These are phyloP conservation scores for Bombus sibiricus DNA, from an alignment of 1,140 invertebrate genomes.

Conservation along the genomic window DNA sequence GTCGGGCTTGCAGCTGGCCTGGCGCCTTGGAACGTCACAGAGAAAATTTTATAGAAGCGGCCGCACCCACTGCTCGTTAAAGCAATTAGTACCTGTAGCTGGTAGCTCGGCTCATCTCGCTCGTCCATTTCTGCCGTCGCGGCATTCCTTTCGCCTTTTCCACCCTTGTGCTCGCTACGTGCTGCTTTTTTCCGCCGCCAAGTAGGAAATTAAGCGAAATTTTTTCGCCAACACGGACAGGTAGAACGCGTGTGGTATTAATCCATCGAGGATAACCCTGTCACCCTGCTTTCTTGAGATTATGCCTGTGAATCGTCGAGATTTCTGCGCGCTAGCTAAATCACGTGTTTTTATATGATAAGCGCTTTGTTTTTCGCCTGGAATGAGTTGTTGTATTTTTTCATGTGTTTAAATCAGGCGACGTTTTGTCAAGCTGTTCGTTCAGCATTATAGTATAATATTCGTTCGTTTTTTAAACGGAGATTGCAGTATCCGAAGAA, in stretches of 20 bases:
- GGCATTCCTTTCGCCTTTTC: neutral
- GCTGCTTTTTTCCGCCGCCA: neutral
- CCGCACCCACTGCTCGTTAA: conserved; percentile 61
- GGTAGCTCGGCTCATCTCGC: conserved; percentile 23
- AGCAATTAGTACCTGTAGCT: conserved; percentile 60
- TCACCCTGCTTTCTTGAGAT: neutral
- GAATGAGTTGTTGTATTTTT: neutral
- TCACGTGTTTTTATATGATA: neutral
- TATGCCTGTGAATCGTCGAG: neutral
- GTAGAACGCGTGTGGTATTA: neutral
- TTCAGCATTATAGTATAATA: too few species aligned
- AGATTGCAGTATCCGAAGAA: too few species aligned
- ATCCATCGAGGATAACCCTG: neutral
- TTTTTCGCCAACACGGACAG: neutral
- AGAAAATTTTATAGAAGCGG: conserved; percentile 59
- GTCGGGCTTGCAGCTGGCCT: neutral
- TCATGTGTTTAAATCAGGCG: too few species aligned
- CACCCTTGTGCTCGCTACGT: neutral
- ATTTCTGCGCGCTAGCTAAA: neutral
- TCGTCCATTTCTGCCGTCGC: neutral
- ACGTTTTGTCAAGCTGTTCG: too few species aligned
- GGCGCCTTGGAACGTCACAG: conserved; percentile 37
- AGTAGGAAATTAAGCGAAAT: conserved; percentile 6
- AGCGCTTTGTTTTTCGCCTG: neutral
- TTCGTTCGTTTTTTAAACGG: too few species aligned